Base-by-base conservation (phyloP, 2,797 vertebrate species). In the Neoniphon sammara region DNA sequence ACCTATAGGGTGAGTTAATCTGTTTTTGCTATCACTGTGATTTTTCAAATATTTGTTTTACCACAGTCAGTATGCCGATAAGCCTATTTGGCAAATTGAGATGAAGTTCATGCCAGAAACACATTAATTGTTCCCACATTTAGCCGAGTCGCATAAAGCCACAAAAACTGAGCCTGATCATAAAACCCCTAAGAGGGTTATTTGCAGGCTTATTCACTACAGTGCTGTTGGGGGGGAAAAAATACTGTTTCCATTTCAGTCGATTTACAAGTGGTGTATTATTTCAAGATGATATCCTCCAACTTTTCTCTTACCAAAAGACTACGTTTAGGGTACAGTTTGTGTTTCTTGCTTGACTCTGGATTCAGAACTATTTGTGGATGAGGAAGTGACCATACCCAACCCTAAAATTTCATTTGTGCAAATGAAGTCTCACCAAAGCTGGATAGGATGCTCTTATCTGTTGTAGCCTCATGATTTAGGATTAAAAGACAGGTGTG, bases 101-200 rank as follows among this genome's bases (percentile, higher is more conserved):
- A 89, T 55, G 44, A 69, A 8, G 80, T 74, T 80, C 1, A 53
- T 89, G 94, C 95, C 95, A 96, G 68, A 86, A 88, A 92, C 62
- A 83, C 90, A 94, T 92, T 94, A 95, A 95, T 94, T 95, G 94
- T 94, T 95, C 93, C 92, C 93, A 94, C 83, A 87, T 93, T 92
- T 89, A 85, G 73, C 78, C 80, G 75, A 85, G 81, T 83, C 55
- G 58, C 86, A 93, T 59, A 52, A 90, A 89, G 78, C 90, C 84
- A 82, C 75, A 89, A 82, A 84, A 65, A 88, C 83, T 81, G 84
- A 87, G 84, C 34, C 70, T 84, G 87, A 88, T 84, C 61, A 87
- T 75, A 92, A 90, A 92, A 85, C 18, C 69, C 62, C 77, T 70
- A 69, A 78, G 80, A 84, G 78, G 75, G 67, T 86, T 90, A 82